Base-by-base conservation (phyloP, 2,797 vertebrate species). In the Sebastes minor region DNA sequence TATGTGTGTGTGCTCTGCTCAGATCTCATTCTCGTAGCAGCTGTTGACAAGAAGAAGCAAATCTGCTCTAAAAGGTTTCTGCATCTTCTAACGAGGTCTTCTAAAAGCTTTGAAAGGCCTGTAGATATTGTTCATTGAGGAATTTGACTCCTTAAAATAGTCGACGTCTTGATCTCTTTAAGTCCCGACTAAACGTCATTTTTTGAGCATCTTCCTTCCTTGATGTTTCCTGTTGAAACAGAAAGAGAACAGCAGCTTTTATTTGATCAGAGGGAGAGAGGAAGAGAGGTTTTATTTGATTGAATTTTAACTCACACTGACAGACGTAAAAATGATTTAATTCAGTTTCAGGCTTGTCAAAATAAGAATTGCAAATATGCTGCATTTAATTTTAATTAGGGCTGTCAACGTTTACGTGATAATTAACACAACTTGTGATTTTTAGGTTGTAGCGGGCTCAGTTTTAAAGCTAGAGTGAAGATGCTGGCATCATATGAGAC, bases 31-130 rank as follows among this genome's bases (percentile, higher is more conserved):
- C 42, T 72, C 38, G 16, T 32, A 32, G 64, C 55, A 55, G 60
- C 46, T 75, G 55, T 71, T 75, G 49, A 57, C 71, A 23, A 49
- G 33, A 49, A 55, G 8, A 35, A 49, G 16, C 22, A 61, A 67
- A 85, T 71, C 23, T 67, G 55, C 8, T 80, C 49, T 56, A 25
- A 76, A 57, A 14, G 10, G 59, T 64, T 57, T 22, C 73, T 60
- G 28, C 64, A 28, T 82, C 63, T 65, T 61, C 32, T 76, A 83
- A 71, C 76, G 63, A 70, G 56, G 52, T 42, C 55, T 56, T 52
- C 6, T 63, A 12, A 80, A 67, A 67, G 27, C 65, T 18, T 14
- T 46, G 14, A 68, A 33, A 69, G 46, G 65, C n/a, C 11, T 1
- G 38, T 9, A 22, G 9, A 61, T 33, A 23, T 38, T 23, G 33